Base-by-base conservation (phyloP, 2,888 invertebrate genomes). In the Patella caerulea region DNA sequence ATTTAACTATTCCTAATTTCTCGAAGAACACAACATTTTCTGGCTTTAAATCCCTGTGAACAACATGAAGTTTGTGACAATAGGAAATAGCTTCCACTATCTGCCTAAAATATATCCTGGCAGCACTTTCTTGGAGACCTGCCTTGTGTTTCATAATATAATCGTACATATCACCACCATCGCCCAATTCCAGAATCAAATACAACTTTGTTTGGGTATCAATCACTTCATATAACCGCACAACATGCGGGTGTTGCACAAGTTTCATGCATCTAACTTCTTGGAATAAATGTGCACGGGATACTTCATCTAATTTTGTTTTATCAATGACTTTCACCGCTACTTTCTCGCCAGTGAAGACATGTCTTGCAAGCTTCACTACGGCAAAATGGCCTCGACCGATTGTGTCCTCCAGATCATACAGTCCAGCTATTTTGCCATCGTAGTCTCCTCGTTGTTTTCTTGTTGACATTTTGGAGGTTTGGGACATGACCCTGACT, bases 1-100 rank as follows among this genome's bases (percentile, higher is more conserved):
- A 94, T 93, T 99, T 99, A 55, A 99, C 99, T 91, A 97, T 95
- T 78, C 98, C 98, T 75, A 97, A 93, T 93, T 98, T 97, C 93
- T 98, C 97, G 92, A 99, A 99, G 93, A 99, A 99, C 74, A 99
- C 98, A 79, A 99, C 99, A 93, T 99, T 99, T 93, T 99, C 99
- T 17, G 99, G 99, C 93, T 99, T 99, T 84, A 99, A 94, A 93
- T 99, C 99, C 84, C 99, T 94, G 90, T 96, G 96, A 19, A 96
- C 94, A 52, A 96, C 96, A 91, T 96, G 95, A 83, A 96, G 94
- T 93, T 97, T 95, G 93, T 99, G 99, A 93, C 99, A 99, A 92
- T 98, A 94, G 84, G 97, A 96, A 91, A 99, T 99, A 86, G 99
- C 99, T 88, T 97, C 95, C 81, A 99, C 97, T 90, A 99, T 99